Conservation (phyloP, 2,888 invertebrate genomes). For the Harpalus rubripes region DNA sequence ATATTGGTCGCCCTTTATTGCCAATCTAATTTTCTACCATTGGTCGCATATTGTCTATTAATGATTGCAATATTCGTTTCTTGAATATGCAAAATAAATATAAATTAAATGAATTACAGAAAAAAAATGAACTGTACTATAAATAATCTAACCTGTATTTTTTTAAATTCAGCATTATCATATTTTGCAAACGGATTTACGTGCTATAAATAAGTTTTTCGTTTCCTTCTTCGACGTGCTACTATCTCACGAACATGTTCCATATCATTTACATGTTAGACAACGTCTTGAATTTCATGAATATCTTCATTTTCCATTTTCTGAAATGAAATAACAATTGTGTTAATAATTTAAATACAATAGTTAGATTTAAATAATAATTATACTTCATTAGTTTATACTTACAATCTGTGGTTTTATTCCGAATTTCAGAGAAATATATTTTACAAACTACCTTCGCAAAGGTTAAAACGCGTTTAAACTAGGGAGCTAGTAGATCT, state of each 20-base stretch:
- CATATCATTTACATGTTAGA: background rate
- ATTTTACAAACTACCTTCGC: background rate
- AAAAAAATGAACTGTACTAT: background rate
- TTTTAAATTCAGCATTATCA: background rate
- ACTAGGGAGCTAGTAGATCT: background rate
- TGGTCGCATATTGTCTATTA: background rate
- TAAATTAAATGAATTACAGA: background rate
- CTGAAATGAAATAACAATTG: background rate
- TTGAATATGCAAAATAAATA: constrained; percentile 6
- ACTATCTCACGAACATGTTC: background rate
- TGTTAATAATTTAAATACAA: background rate
- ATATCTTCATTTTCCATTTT: background rate
- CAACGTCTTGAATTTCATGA: background rate
- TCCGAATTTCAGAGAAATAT: background rate
- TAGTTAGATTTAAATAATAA: background rate
- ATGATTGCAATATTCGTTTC: background rate
- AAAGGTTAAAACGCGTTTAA: background rate
- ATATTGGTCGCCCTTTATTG: background rate
- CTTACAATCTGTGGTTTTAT: background rate
- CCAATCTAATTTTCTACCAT: background rate
- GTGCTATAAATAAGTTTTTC: background rate
- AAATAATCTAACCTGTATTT: background rate
- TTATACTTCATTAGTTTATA: background rate
- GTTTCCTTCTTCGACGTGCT: background rate
- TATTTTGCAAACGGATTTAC: constrained; percentile 21